phyloP scores from a whole-genome alignment of 2,888 invertebrate species.

The Mimas tiliae region DNA sequence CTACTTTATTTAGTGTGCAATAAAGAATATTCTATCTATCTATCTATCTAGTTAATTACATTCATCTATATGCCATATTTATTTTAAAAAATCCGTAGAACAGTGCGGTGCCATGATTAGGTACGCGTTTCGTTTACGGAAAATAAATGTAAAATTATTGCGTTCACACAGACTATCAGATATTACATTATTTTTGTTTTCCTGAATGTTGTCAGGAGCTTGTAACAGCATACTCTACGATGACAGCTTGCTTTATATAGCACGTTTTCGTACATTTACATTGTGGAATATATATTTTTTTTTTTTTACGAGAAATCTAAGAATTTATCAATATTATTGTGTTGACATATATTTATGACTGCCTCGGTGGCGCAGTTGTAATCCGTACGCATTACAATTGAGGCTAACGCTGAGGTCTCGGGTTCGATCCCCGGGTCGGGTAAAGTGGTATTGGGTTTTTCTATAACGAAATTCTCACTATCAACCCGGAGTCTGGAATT shows the following conservation, averaged over 20 bases:
- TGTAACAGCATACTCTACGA: neutral
- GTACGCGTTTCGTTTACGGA: neutral
- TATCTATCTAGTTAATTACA: neutral
- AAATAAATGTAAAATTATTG: constrained; percentile 16
- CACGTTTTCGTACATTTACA: neutral
- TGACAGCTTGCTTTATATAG: neutral
- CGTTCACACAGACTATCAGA: neutral
- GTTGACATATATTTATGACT: no score
- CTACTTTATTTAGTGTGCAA: no score
- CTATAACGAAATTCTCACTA: no score
- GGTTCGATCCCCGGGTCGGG: no score
- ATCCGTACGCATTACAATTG: no score
- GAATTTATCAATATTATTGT: neutral
- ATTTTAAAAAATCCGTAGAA: neutral
- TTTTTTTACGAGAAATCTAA: neutral
- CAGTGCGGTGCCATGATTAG: neutral
- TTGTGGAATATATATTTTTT: neutral
- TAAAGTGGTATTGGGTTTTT: no score
- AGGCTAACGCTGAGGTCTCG: no score
- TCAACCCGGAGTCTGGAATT: no score
- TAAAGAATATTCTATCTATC: no score
- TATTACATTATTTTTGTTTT: neutral
- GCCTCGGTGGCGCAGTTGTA: no score
- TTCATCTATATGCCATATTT: no score
- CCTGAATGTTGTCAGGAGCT: neutral